phyloP scores from a whole-genome alignment of 2,797 vertebrate genomes.

The Myotis planiceps region DNA sequence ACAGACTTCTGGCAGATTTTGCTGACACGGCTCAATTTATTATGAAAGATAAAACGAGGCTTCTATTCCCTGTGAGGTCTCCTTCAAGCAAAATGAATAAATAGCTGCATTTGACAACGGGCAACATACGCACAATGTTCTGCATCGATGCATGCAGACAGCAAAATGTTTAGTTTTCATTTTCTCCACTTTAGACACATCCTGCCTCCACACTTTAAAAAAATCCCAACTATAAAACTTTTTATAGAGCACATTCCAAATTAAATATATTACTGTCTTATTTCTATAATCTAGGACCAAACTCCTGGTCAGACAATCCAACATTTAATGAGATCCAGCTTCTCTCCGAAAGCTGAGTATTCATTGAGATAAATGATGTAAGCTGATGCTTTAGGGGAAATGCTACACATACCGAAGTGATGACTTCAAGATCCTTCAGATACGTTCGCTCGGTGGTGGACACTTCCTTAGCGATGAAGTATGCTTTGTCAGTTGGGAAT shows the following conservation, averaged over 20 bases:
- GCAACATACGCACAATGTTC: not conserved
- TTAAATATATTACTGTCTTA: slow-evolving; percentile 56
- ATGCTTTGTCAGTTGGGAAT: slow-evolving; percentile 94
- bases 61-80: not conserved
- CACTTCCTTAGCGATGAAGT: slow-evolving; percentile 96
- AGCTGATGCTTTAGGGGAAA: not conserved
- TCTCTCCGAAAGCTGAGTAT: slow-evolving; percentile 11
- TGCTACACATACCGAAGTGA: slow-evolving; percentile 91
- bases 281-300: slow-evolving; percentile 36
- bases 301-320: not conserved
- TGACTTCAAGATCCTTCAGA: slow-evolving; percentile 97
- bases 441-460: slow-evolving; percentile 95
- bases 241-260: not conserved
- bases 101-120: not conserved
- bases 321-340: not conserved
- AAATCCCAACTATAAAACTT: slow-evolving; percentile 45
- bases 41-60: not conserved
- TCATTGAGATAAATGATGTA: not conserved
- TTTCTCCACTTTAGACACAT: not conserved
- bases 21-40: not conserved
- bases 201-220: slow-evolving; percentile 44
- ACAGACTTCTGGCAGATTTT: not conserved
- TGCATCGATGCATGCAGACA: not conserved
- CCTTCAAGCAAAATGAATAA: not conserved
- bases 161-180: not conserved